Conservation (phyloP, 2,113 vertebrate species). For the Agapornis roseicollis region DNA sequence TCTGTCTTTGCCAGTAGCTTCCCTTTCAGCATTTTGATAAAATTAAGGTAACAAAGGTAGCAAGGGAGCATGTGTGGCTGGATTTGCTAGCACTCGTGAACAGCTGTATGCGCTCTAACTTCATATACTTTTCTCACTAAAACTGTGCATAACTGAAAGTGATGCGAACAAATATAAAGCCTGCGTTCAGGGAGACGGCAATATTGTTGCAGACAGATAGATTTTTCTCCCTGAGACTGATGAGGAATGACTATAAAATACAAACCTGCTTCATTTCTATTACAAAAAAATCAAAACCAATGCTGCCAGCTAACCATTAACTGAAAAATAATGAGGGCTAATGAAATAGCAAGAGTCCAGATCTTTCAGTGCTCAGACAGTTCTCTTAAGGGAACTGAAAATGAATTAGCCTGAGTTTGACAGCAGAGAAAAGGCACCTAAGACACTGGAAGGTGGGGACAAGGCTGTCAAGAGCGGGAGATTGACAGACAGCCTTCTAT, state of each 20-base stretch:
- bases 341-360: slow-evolving; percentile 65
- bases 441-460: slow-evolving; percentile 61
- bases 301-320: slow-evolving; percentile 66
- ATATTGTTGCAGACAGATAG: slow-evolving; percentile 19
- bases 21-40: background rate
- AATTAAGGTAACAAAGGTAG: slow-evolving; percentile 1
- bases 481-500: slow-evolving; percentile 59
- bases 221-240: slow-evolving; percentile 15
- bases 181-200: background rate
- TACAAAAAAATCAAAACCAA: background rate
- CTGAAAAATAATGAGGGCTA: slow-evolving; percentile 61
- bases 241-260: slow-evolving; percentile 47
- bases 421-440: slow-evolving; percentile 45
- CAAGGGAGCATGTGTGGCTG: background rate
- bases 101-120: slow-evolving; percentile 19
- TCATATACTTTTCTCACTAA: slow-evolving; percentile 8
- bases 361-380: slow-evolving; percentile 57
- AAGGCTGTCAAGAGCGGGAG: slow-evolving; percentile 49
- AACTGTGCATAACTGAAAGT: slow-evolving; percentile 30
- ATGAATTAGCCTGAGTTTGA: slow-evolving; percentile 62
- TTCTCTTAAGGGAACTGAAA: slow-evolving; percentile 64
- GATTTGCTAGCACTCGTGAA: background rate
- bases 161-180: slow-evolving; percentile 53
- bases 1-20: background rate
- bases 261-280: slow-evolving; percentile 21